Percentiles rank a stretch among this genome's conserved stretches.
Evolutionary conservation across 2,888 invertebrate genomes (phyloP).

Genomic region (Sinohyriopsis cumingii): DNA sequence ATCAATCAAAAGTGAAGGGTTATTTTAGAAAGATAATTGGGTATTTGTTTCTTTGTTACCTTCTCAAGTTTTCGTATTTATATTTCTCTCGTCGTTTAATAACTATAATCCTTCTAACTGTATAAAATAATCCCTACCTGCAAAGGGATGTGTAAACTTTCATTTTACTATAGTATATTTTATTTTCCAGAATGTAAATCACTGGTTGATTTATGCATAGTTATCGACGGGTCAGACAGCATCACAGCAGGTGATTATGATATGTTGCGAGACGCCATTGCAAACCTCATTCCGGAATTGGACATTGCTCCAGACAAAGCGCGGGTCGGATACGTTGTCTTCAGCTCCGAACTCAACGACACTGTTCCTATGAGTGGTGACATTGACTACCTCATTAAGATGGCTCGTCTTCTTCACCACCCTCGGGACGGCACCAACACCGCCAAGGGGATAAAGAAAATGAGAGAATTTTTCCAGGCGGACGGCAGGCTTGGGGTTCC

Average conservation of each 20-base stretch:
- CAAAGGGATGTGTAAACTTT: too few species aligned
- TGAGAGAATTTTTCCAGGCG: constrained; percentile 33
- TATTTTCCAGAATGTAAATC: constrained; percentile 46
- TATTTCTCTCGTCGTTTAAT: too few species aligned
- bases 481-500: constrained; percentile 56
- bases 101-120: too few species aligned
- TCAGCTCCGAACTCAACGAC: constrained; percentile 30
- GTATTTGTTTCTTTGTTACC: too few species aligned
- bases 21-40: too few species aligned
- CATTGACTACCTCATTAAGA: constrained; percentile 15
- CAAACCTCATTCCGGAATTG: constrained; percentile 39
- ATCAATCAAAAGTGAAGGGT: too few species aligned
- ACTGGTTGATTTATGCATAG: constrained; percentile 53
- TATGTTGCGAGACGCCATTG: constrained; percentile 38
- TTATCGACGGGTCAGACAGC: constrained; percentile 60
- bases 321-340: constrained; percentile 45
- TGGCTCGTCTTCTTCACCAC: constrained; percentile 29
- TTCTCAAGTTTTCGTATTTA: too few species aligned
- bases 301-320: constrained; percentile 34
- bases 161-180: background rate
- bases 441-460: constrained; percentile 39
- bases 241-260: constrained; percentile 42
- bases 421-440: constrained; percentile 44
- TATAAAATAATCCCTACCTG: too few species aligned
- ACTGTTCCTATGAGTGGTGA: constrained; percentile 29